Conservation (phyloP, 2,113 vertebrate genomes). For the Scophthalmus maximus region DNA sequence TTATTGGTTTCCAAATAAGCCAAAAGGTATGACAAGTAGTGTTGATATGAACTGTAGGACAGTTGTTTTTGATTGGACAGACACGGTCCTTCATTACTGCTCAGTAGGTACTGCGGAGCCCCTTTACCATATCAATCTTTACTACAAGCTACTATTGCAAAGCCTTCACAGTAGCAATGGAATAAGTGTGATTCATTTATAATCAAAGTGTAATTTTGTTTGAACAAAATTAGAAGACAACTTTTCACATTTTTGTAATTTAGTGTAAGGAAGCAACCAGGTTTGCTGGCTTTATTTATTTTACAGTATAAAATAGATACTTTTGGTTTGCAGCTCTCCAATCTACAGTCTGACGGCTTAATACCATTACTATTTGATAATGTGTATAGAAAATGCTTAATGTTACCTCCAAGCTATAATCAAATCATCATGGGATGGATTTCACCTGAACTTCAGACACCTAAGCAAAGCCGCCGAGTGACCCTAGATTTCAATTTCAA, state of each 20-base stretch:
- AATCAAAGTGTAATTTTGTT: neutral
- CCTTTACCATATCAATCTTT: no score
- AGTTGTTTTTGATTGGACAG: neutral
- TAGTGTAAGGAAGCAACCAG: no score
- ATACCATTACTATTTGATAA: neutral
- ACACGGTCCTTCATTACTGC: no score
- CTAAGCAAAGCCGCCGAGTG: slow-evolving; percentile 1
- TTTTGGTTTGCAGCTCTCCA: neutral
- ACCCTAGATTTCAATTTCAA: slow-evolving; percentile 16
- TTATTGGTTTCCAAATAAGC: neutral
- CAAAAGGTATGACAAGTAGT: slow-evolving; percentile 10
- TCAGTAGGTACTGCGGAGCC: no score
- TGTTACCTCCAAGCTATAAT: neutral
- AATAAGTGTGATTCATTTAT: neutral
- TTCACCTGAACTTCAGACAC: neutral
- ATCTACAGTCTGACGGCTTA: neutral
- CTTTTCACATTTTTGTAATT: no score
- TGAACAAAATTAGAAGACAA: neutral
- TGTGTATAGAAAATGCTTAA: neutral
- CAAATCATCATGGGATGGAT: neutral
- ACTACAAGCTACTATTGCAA: neutral
- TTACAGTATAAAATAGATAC: neutral
- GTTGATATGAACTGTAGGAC: no score
- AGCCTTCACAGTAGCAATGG: neutral
- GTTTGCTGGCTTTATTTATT: neutral